Conservation (phyloP, 2,113 vertebrate species). For the Aspiorhynchus laticeps region DNA sequence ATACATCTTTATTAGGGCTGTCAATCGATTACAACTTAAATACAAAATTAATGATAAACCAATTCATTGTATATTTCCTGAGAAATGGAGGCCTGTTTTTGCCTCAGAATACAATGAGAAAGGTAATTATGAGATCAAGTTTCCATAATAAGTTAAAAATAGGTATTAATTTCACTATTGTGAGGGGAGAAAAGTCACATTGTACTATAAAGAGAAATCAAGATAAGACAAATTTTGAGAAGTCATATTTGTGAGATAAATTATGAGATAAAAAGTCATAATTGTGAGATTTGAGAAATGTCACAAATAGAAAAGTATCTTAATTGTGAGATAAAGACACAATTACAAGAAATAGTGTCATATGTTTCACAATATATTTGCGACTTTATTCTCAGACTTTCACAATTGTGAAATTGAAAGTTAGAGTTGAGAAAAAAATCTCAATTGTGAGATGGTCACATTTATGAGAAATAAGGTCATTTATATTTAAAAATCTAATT, state of each 20-base stretch:
- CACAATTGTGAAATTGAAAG: too few relatives aligned
- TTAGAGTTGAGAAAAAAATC: too few relatives aligned
- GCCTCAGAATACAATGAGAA: not conserved
- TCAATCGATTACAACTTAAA: not conserved
- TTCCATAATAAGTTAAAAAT: not conserved
- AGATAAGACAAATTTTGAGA: not conserved
- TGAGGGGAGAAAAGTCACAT: not conserved
- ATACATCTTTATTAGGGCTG: not conserved
- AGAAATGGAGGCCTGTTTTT: not conserved
- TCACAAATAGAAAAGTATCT: too few relatives aligned
- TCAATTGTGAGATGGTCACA: too few relatives aligned
- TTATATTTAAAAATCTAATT: not conserved
- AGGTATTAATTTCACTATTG: not conserved
- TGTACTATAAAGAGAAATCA: not conserved
- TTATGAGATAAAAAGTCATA: not conserved
- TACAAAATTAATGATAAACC: not conserved
- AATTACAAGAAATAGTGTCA: not conserved
- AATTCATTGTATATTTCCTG: not conserved
- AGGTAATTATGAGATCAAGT: too few relatives aligned
- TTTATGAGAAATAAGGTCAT: not conserved
- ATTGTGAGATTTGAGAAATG: not conserved
- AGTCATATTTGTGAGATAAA: not conserved
- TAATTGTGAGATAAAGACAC: not conserved
- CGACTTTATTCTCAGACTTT: too few relatives aligned
- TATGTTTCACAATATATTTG: not conserved